These are phyloP conservation scores for Conopomorpha cramerella DNA, from an alignment of 1,140 invertebrate genomes.

Conservation along the genomic window DNA sequence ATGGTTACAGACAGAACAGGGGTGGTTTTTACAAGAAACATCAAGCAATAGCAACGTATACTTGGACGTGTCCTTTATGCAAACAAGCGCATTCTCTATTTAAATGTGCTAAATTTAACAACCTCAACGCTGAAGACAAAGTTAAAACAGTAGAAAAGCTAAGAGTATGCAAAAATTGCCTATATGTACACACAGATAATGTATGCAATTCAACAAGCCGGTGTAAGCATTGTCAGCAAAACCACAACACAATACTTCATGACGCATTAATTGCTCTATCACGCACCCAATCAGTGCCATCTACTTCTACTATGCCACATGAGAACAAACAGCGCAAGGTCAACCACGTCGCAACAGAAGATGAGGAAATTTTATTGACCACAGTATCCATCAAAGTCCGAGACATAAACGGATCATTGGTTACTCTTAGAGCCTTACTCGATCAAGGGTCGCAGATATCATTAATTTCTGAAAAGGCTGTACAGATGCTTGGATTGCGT, in stretches of 20 bases:
- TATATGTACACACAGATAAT: conserved; percentile 7
- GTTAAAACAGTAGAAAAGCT: conserved; percentile 6
- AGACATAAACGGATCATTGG: neutral
- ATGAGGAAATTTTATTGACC: conserved; percentile 2
- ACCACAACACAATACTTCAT: conserved; percentile 9
- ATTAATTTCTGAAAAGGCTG: no score
- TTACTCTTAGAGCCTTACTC: no score
- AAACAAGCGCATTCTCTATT: conserved; percentile 7
- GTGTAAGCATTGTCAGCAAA: conserved; percentile 8
- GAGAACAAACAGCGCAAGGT: neutral
- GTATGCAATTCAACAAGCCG: no score
- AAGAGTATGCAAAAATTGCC: conserved; percentile 9
- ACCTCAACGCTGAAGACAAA: conserved; percentile 6
- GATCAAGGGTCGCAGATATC: no score
- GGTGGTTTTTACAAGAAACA: no score
- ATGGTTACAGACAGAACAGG: no score
- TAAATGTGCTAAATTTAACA: conserved; percentile 7
- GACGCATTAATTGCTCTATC: conserved; percentile 2
- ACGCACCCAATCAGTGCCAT: no score
- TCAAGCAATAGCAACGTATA: conserved; percentile 3
- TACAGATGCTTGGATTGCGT: conserved; percentile 1
- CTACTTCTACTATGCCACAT: neutral
- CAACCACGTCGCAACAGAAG: neutral
- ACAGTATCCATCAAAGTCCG: no score
- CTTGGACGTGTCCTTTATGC: conserved; percentile 9